Evolutionary conservation across 2,797 vertebrate genomes (phyloP), one percentile per base, ranked within the genome.

Genomic region (Netta rufina): DNA sequence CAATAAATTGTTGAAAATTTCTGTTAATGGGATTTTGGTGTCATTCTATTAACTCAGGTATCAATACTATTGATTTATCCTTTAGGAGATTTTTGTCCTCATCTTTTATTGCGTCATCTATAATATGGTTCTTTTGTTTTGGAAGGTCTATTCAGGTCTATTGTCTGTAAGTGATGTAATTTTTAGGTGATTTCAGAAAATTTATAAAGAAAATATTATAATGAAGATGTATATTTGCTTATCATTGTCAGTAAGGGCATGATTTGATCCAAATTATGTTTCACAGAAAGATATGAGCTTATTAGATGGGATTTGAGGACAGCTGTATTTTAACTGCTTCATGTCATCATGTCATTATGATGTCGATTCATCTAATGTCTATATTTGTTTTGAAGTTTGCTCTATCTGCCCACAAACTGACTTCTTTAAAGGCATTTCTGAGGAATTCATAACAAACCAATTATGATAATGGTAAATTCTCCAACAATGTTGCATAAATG

Each of bases 31-130:
- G 6, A 61, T 39, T 69, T 13, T 33, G 20, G 19, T 93, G 64
- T 75, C 32, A 43, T 84, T 83, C 36, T n/a, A 79, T 93, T 95
- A 84, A 77, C 76, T 90, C 33, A 76, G 25, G 3, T 65, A 73
- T 71, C 71, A 82, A 22, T 64, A 87, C 5, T 58, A 92, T 65
- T 76, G 84, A 87, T 79, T 95, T 82, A 22, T 87, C 28, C 47
- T 87, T 70, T 51, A 78, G 58, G 32, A 91, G 28, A 74, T 75
- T 54, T 89, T 22, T 69, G 20, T 88, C 66, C 93, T 80, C 54
- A 75, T 73, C 28, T 83, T 28, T 75, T 87, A 77, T 84, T 30
- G 70, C 51, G 39, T 53, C 45, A 88, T 70, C 38, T 88, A 3
- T 70, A 41, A 6, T 49, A 56, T 6, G 61, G 11, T 33, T 38